These are phyloP conservation scores for Troides helena DNA, from an alignment of 2,888 invertebrate species.

Conservation along the genomic window DNA sequence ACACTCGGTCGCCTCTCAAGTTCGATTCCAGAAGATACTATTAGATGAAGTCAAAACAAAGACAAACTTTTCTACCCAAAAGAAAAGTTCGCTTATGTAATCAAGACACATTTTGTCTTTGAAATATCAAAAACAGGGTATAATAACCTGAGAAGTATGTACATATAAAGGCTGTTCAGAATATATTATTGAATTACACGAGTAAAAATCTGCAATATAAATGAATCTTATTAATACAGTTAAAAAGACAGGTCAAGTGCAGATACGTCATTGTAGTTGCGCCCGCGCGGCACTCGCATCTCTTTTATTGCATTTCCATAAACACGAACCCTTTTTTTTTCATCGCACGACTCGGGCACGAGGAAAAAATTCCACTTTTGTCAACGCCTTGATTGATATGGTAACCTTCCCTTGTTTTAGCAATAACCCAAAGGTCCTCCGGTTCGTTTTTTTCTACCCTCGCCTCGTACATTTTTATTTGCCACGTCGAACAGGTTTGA, in stretches of 20 bases:
- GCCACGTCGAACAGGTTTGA: slow-evolving; percentile 74
- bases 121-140: too few species aligned
- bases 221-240: too few species aligned
- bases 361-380: slow-evolving; percentile 70
- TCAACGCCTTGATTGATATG: slow-evolving; percentile 79
- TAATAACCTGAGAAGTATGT: too few species aligned
- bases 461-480: slow-evolving; percentile 74
- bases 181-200: too few species aligned
- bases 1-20: slow-evolving; percentile 18
- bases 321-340: slow-evolving; percentile 69
- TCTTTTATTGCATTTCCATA: slow-evolving; percentile 72
- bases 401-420: slow-evolving; percentile 79
- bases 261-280: slow-evolving; percentile 41
- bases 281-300: slow-evolving; percentile 49
- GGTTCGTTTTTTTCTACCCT: slow-evolving; percentile 54
- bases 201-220: too few species aligned
- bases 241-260: slow-evolving; percentile 32
- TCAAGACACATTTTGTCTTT: too few species aligned
- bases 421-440: slow-evolving; percentile 68
- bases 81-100: too few species aligned
- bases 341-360: slow-evolving; percentile 55
- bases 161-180: too few species aligned
- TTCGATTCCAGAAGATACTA: slow-evolving; percentile 39
- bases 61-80: too few species aligned
- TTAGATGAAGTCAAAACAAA: too few species aligned